phyloP scores from a whole-genome alignment of 2,797 vertebrate species.

The Gymnodraco acuticeps region DNA sequence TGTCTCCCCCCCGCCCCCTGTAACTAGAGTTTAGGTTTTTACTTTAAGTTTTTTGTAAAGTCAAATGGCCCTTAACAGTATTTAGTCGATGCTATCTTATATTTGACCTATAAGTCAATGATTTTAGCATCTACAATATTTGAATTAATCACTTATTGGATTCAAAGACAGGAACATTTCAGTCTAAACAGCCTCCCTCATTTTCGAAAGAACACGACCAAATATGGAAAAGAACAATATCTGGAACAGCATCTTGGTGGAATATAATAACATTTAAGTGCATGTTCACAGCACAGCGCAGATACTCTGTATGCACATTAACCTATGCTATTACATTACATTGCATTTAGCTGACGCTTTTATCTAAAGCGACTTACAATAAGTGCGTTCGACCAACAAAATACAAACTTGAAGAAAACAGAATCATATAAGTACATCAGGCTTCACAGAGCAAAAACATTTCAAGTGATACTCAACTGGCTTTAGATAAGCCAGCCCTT shows the following conservation, averaged over 20 bases:
- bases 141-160: background rate
- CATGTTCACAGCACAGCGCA: background rate
- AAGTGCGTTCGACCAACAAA: too few relatives aligned
- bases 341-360: too few relatives aligned
- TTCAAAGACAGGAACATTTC: background rate
- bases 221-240: slow-evolving; percentile 33
- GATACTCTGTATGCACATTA: background rate
- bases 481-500: too few relatives aligned
- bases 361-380: too few relatives aligned
- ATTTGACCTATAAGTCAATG: background rate
- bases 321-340: too few relatives aligned
- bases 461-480: too few relatives aligned
- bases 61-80: slow-evolving; percentile 4
- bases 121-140: slow-evolving; percentile 10
- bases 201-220: slow-evolving; percentile 1
- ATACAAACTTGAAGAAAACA: too few relatives aligned
- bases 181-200: background rate
- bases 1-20: background rate
- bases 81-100: background rate
- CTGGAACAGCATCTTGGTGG: background rate
- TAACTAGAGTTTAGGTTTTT: background rate
- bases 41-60: slow-evolving; percentile 14
- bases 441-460: too few relatives aligned
- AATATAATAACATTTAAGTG: background rate
- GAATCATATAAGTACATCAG: too few relatives aligned